phyloP scores from a whole-genome alignment of 2,113 vertebrate genomes.

The Dissostichus mawsoni region DNA sequence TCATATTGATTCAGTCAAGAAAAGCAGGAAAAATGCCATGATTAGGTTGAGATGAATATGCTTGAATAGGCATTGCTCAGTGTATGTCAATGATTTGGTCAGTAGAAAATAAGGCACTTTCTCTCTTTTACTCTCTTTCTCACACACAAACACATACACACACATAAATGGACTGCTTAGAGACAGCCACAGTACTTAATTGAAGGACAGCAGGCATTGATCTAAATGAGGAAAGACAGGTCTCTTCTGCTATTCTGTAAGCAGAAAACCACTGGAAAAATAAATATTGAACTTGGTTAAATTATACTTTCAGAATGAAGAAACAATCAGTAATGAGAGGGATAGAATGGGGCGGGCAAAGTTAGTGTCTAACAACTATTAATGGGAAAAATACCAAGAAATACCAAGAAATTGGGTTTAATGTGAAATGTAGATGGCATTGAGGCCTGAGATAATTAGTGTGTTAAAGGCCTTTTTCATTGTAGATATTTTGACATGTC shows the following conservation, averaged over 20 bases:
- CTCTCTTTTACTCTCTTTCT: conserved; percentile 2
- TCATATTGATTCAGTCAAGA: conserved; percentile 15
- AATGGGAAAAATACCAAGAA: not conserved
- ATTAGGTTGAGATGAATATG: conserved; percentile 35
- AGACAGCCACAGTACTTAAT: conserved; percentile 80
- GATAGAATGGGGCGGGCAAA: not conserved
- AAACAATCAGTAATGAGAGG: conserved; percentile 14
- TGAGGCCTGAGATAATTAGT: conserved; percentile 47
- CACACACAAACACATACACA: conserved; percentile 18
- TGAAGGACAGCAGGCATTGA: conserved; percentile 48
- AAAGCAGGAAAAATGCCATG: conserved; percentile 22
- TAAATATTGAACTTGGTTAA: not conserved
- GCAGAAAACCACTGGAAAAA: conserved; percentile 13
- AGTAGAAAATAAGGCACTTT: conserved; percentile 58
- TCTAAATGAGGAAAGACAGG: conserved; percentile 28
- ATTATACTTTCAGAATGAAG: conserved; percentile 8
- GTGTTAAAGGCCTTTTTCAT: conserved; percentile 18
- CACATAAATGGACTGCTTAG: conserved; percentile 78
- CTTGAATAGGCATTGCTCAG: conserved; percentile 30
- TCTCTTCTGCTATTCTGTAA: not conserved
- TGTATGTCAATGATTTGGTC: conserved; percentile 49
- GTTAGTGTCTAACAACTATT: conserved; percentile 3
- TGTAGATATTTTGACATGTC: not conserved
- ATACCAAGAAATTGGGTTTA: not conserved
- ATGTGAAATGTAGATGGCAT: not conserved